Percentiles rank a stretch among this genome's conserved stretches.
Evolutionary conservation across 2,888 invertebrate genomes (phyloP).

Genomic region (Thymelicus sylvestris): DNA sequence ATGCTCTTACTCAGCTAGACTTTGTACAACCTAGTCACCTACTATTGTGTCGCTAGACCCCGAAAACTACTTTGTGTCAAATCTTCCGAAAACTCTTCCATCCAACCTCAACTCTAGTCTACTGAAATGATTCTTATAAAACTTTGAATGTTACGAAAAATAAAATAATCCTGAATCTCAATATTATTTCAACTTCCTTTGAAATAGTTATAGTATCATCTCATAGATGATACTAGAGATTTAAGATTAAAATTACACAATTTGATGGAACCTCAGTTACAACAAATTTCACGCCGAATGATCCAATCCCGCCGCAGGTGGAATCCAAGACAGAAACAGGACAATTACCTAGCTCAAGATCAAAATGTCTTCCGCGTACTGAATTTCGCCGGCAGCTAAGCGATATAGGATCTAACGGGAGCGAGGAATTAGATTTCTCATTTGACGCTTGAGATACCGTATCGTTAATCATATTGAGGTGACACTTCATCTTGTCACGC

Average conservation of each 20-base stretch:
- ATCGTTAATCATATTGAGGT: slow-evolving; percentile 75
- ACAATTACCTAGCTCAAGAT: slow-evolving; percentile 31
- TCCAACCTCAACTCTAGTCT: too few relatives aligned
- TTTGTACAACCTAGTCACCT: too few relatives aligned
- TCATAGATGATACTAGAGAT: too few relatives aligned
- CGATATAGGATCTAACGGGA: slow-evolving; percentile 62
- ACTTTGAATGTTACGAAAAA: too few relatives aligned
- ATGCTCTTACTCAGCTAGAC: too few relatives aligned
- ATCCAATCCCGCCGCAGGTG: slow-evolving; percentile 33
- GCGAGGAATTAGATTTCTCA: slow-evolving; percentile 79
- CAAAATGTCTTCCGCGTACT: slow-evolving; percentile 34
- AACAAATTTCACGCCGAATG: slow-evolving; percentile 32
- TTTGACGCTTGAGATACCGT: slow-evolving; percentile 68
- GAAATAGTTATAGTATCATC: background rate
- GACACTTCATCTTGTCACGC: slow-evolving; percentile 79
- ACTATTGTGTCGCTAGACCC: too few relatives aligned
- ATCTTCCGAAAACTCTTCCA: too few relatives aligned
- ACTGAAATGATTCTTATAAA: too few relatives aligned
- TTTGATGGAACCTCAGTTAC: slow-evolving; percentile 15
- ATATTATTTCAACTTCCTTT: background rate
- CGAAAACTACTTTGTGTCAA: too few relatives aligned
- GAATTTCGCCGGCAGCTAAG: slow-evolving; percentile 36
- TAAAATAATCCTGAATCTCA: background rate
- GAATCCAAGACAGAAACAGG: slow-evolving; percentile 31
- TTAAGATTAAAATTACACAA: background rate